Evolutionary conservation across 1,140 invertebrate species (phyloP), one percentile per base, ranked within the genome.

Genomic region (Hylaeus anthracinus): DNA sequence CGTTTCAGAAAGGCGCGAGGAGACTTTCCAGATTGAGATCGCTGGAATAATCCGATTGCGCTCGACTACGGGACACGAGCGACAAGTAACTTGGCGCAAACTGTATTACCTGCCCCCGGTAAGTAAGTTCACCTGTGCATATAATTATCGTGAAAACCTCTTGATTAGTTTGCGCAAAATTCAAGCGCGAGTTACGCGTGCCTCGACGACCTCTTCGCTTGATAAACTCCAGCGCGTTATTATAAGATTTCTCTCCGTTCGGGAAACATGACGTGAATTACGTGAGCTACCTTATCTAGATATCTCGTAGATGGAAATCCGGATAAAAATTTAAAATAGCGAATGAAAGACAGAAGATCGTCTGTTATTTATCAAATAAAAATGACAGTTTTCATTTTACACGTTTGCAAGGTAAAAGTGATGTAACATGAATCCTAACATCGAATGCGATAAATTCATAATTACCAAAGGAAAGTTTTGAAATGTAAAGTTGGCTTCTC

Each of bases 81-180:
- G 6, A 48, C 45, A 12, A 26, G 5, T 10, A 66, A 66, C 43
- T 51, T 26, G 3, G 0, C 1, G 0, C 5, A 67, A 51, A 37
- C 45, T 67, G 15, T 15, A 72, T 26, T 45, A n/a, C n/a, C 39
- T 14, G 2, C 8, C 14, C 6, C 2, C n/a, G 9, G 43, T 61
- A 12, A n/a, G 55, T n/a, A 43, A 26, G 55, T 53, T 55, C 5
- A 10, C 12, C 26, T 3, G 5, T 5, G 56, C 15, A 2, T 41
- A 55, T 55, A 12, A 55, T 14, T 61, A 61, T 63, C 15, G 6
- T 0, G 3, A 5, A 26, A 66, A 48, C 4, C 39, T 55, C n/a
- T 26, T 39, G 1, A 65, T 74, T 65, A 74, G 10, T 74, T 74
- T 5, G 48, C n/a, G 41, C n/a, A 43, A 74, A 65, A 43, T 74